Conservation (phyloP, 2,888 invertebrate species). For the Schizotus pectinicornis region DNA sequence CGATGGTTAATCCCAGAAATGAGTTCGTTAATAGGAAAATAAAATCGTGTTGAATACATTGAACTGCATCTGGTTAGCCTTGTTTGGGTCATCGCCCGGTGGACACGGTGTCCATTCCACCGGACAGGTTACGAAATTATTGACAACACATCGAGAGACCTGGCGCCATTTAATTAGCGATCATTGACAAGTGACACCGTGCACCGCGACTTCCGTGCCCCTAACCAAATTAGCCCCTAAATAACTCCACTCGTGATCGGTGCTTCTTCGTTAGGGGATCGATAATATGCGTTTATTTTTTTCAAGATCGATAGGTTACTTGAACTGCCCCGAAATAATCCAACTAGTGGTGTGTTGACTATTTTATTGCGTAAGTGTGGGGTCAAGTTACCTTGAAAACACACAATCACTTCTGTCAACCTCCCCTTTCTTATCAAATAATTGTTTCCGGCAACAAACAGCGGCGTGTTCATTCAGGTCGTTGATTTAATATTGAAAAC, state of each 20-base stretch:
- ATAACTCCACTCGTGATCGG: too few species aligned
- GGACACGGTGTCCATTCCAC: constrained; percentile 15
- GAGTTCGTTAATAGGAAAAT: constrained; percentile 8
- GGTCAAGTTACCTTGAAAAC: constrained; percentile 14
- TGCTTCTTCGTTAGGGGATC: too few species aligned
- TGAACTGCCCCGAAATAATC: background rate
- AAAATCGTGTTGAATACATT: constrained; percentile 29
- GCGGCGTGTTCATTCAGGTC: constrained; percentile 10
- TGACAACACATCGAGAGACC: background rate
- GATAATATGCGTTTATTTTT: too few species aligned
- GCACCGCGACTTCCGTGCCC: too few species aligned
- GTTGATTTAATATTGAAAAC: background rate
- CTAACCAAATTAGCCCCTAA: too few species aligned
- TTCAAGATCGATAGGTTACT: too few species aligned
- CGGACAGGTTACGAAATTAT: background rate
- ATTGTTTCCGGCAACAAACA: background rate
- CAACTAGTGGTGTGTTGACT: background rate
- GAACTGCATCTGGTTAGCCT: constrained; percentile 42
- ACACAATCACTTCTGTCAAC: constrained; percentile 1
- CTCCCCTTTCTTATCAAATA: background rate
- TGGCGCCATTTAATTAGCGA: background rate
- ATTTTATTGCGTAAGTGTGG: constrained; percentile 3
- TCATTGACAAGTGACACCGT: constrained; percentile 9
- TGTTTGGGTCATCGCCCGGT: constrained; percentile 40
- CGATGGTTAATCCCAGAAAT: background rate